phyloP scores from a whole-genome alignment of 2,113 vertebrate genomes.

The Macrotis lagotis region DNA sequence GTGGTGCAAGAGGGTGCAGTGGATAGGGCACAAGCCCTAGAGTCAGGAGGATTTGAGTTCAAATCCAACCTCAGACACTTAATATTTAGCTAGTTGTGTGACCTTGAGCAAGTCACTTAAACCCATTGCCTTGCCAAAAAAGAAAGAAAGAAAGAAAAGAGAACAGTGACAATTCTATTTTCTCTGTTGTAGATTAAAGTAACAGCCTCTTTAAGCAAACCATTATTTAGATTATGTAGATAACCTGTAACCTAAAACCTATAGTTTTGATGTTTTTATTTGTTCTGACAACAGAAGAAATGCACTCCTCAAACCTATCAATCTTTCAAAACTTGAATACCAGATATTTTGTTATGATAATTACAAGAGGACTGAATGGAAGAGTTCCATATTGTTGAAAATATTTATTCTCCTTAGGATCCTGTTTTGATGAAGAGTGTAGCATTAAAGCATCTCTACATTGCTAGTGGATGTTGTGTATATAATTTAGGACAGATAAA shows the following conservation, averaged over 20 bases:
- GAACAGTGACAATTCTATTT: not conserved
- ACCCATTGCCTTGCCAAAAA: too few species aligned
- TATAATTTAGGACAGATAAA: conserved; percentile 72
- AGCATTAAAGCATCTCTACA: conserved; percentile 61
- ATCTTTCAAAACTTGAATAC: conserved; percentile 64
- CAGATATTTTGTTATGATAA: conserved; percentile 62
- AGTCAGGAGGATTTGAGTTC: too few species aligned
- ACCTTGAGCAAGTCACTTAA: too few species aligned
- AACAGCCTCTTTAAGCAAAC: conserved; percentile 7
- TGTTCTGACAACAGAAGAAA: conserved; percentile 49
- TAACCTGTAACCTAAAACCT: conserved; percentile 64
- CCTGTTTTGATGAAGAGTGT: conserved; percentile 68
- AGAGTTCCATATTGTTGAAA: conserved; percentile 64
- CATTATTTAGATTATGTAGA: conserved; percentile 61
- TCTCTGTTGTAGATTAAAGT: not conserved
- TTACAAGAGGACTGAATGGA: conserved; percentile 68
- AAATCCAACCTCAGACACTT: too few species aligned
- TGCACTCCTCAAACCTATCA: conserved; percentile 55
- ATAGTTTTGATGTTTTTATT: not conserved
- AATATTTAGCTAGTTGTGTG: too few species aligned
- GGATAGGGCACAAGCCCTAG: too few species aligned
- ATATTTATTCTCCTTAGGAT: conserved; percentile 62
- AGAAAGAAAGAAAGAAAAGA: too few species aligned
- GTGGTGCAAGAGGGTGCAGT: too few species aligned
- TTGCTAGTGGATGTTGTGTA: conserved; percentile 51